phyloP scores from a whole-genome alignment of 2,888 invertebrate genomes.

The Heterodera filipjevi region DNA sequence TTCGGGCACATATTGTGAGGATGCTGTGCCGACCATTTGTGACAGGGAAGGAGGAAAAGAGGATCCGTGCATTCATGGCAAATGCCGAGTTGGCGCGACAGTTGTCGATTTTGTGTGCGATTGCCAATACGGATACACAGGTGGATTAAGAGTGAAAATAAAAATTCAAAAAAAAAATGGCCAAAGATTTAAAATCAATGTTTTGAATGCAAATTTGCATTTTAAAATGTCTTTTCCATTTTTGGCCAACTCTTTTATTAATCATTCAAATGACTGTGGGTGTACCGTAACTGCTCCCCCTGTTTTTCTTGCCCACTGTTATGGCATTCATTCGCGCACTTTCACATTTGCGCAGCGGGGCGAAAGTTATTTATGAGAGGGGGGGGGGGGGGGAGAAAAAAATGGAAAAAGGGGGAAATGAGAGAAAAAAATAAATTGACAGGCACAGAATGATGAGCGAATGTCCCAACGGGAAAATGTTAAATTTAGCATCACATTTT shows the following conservation, averaged over 20 bases:
- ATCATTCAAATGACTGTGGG: neutral
- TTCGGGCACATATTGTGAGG: constrained; percentile 22
- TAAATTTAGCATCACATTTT: too few species aligned
- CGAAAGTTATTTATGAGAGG: neutral
- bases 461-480: too few species aligned
- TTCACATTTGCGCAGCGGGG: constrained; percentile 1
- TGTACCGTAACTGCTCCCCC: neutral
- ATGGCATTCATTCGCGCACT: neutral
- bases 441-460: neutral
- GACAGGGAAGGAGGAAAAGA: constrained; percentile 7
- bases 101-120: constrained; percentile 30
- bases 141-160: constrained; percentile 15
- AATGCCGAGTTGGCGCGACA: constrained; percentile 24
- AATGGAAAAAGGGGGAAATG: neutral
- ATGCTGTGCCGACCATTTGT: constrained; percentile 20
- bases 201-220: constrained; percentile 11
- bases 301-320: neutral
- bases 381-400: neutral
- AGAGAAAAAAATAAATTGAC: neutral
- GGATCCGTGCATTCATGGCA: constrained; percentile 29
- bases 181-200: too few species aligned
- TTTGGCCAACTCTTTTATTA: neutral
- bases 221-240: constrained; percentile 19
- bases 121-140: constrained; percentile 33
- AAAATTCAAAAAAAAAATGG: constrained; percentile 8